These are phyloP conservation scores for Troides helena DNA, from an alignment of 2,888 invertebrate species.

Conservation along the genomic window DNA sequence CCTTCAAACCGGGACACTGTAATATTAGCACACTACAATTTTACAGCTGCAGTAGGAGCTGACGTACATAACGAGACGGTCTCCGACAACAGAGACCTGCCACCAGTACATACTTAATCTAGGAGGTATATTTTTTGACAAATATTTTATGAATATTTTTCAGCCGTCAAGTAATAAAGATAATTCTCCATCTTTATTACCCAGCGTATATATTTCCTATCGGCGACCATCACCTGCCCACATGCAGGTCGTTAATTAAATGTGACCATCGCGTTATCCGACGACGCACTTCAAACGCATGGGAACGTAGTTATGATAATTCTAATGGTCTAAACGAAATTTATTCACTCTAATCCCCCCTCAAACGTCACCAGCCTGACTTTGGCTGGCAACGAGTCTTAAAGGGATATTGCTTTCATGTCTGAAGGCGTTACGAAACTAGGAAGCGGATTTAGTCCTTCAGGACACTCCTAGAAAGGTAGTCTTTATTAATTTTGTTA, in stretches of 20 bases:
- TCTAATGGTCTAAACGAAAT: constrained; percentile 23
- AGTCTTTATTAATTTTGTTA: too few relatives aligned
- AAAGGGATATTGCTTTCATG: constrained; percentile 45
- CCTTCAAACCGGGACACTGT: too few relatives aligned
- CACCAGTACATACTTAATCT: too few relatives aligned
- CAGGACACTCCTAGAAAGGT: too few relatives aligned
- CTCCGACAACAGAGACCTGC: too few relatives aligned
- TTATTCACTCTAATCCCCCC: constrained; percentile 55
- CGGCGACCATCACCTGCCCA: constrained; percentile 15
- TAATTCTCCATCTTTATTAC: constrained; percentile 3
- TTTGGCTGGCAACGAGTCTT: constrained; percentile 54
- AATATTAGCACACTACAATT: too few relatives aligned
- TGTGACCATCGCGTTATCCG: constrained; percentile 26
- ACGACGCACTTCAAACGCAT: constrained; percentile 23
- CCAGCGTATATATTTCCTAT: not conserved
- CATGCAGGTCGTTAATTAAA: constrained; percentile 24
- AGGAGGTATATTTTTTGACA: too few relatives aligned
- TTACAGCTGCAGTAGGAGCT: too few relatives aligned
- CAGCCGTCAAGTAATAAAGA: constrained; percentile 3
- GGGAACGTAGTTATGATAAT: constrained; percentile 30
- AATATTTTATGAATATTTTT: not conserved
- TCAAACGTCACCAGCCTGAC: constrained; percentile 53
- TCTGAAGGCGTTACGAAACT: not conserved
- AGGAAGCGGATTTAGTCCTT: too few relatives aligned
- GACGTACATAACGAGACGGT: too few relatives aligned